Base-by-base conservation (phyloP, 2,113 vertebrate species). In the Equus quagga region DNA sequence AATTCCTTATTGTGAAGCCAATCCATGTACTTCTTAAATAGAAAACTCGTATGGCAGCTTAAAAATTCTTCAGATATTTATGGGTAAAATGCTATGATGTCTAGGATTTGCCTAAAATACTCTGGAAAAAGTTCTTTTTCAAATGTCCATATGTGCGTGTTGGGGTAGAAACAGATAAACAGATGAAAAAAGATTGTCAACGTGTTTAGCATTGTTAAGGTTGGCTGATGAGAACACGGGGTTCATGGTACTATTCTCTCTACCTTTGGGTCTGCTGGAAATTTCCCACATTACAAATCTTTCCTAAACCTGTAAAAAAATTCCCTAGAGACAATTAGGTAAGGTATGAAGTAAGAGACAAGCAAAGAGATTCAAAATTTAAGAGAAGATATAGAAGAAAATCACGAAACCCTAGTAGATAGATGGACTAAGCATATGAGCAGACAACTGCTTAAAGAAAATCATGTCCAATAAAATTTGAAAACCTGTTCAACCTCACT, bases 61-160 rank as follows among this genome's bases (percentile, higher is more conserved):
- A 87, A 87, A 87, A 90, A 31, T 81, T 36, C 93, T 75, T 62
- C 87, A 58, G 49, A 36, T 97, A 56, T 72, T 86, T 91, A 36
- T 90, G 64, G n/a, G 62, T 65, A 41, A 97, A 87, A 69, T 83
- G 62, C 44, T 80, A 51, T 69, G 6, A 85, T 67, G 17, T 69
- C 81, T 94, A 93, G 60, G 56, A 89, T 82, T 88, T 95, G 83
- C 54, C 82, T 89, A 81, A 97, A 95, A 89, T 72, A 72, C 6
- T 69, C 13, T 26, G 88, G 56, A 12, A 92, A 33, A 49, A 75
- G 19, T 21, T 12, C 21, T 49, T 70, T 78, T 69, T 54, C 14
- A 51, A 81, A 89, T 46, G 44, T 89, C 72, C 85, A 7, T 23
- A 23, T 49, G 18, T 82, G 44, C 89, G 58, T 72, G 10, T 56